These are phyloP conservation scores for Onychomys leucogaster DNA, from an alignment of 2,797 vertebrate species.

Conservation along the genomic window DNA sequence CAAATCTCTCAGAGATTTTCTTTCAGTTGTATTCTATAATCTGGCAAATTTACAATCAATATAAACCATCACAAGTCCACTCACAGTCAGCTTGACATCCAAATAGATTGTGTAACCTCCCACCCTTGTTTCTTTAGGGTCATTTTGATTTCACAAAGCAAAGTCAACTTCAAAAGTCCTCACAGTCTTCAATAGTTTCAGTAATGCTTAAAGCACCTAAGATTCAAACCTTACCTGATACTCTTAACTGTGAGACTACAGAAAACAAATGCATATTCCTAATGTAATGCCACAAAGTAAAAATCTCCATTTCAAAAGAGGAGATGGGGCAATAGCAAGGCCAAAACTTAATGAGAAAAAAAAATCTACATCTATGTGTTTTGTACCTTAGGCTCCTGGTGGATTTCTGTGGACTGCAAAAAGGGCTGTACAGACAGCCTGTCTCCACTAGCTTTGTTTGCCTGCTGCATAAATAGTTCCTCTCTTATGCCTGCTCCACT, in stretches of 20 bases:
- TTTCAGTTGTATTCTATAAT: background rate
- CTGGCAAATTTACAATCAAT: background rate
- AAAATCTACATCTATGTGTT: background rate
- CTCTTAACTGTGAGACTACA: background rate
- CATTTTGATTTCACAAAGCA: background rate
- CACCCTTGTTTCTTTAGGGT: background rate
- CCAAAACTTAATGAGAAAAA: background rate
- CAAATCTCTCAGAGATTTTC: background rate
- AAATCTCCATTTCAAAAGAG: background rate
- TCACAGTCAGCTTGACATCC: background rate
- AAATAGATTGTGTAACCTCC: background rate
- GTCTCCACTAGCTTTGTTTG: background rate
- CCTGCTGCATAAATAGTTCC: background rate
- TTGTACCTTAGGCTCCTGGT: background rate
- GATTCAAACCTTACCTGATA: background rate
- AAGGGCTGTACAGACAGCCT: background rate
- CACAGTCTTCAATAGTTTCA: background rate
- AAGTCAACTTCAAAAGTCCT: background rate
- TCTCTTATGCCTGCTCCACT: background rate
- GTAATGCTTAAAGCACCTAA: background rate
- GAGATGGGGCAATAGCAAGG: background rate
- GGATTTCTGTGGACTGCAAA: background rate
- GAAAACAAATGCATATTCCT: background rate
- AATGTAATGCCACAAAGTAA: background rate
- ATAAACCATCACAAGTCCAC: background rate